These are phyloP conservation scores for Patagioenas fasciata DNA, from an alignment of 2,113 vertebrate species.

Conservation along the genomic window DNA sequence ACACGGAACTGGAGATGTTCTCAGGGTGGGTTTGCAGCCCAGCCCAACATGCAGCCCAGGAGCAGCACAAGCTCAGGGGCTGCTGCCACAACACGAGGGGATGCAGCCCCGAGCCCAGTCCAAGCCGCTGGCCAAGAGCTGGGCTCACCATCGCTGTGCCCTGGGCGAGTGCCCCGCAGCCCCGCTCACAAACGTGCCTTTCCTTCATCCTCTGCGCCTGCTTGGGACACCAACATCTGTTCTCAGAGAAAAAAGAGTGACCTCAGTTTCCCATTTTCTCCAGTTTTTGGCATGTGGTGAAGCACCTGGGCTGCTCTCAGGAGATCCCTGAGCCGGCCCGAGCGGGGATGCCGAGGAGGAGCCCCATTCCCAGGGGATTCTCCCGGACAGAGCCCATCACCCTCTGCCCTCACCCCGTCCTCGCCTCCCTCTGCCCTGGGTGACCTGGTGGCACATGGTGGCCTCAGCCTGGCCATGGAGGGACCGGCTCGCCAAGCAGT, in stretches of 20 bases:
- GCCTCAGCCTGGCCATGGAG: not conserved
- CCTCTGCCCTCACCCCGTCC: accelerated
- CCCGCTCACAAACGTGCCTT: accelerated
- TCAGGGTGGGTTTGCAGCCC: not conserved
- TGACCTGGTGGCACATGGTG: accelerated
- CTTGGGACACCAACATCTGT: not conserved
- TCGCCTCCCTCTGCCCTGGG: not conserved
- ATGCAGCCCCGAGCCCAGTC: not conserved
- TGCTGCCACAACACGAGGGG: not conserved
- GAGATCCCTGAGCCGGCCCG: not conserved
- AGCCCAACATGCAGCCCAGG: not conserved
- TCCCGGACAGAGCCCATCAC: not conserved
- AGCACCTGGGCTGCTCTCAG: not conserved
- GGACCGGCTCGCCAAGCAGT: accelerated
- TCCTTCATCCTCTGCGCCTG: not conserved
- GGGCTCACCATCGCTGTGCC: not conserved
- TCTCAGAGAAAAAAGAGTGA: not conserved
- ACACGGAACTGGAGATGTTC: not conserved
- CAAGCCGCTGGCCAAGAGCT: not conserved
- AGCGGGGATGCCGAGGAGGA: not conserved
- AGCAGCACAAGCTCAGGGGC: not conserved
- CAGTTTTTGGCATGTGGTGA: not conserved
- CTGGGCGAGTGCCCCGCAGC: too few relatives aligned
- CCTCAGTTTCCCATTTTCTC: not conserved
- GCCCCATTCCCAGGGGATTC: not conserved